Percentiles rank a stretch among this genome's conserved stretches.
Conservation (phyloP, 2,888 invertebrate genomes). For the Pimpla rufipes region DNA sequence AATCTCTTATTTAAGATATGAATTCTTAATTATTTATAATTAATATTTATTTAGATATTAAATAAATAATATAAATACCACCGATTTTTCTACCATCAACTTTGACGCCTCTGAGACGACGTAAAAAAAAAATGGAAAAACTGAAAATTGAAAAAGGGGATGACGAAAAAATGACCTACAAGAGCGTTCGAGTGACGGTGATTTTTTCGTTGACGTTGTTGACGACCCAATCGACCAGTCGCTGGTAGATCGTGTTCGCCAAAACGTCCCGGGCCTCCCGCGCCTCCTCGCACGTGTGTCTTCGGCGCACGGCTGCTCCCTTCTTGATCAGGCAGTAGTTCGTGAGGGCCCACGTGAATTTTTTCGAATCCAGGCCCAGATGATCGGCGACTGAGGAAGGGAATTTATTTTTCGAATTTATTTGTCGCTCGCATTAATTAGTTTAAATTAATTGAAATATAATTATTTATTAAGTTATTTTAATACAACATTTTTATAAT, state of each 20-base stretch:
- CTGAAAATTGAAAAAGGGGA: too few relatives aligned
- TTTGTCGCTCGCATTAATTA: background rate
- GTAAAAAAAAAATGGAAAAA: too few relatives aligned
- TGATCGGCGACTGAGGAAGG: conserved; percentile 88
- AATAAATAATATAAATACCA: too few relatives aligned
- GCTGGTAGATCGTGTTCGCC: conserved; percentile 93
- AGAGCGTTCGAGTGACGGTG: conserved; percentile 93
- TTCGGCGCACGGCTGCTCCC: conserved; percentile 89
- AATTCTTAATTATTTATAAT: conserved; percentile 52
- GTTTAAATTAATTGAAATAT: too few relatives aligned
- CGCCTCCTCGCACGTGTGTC: conserved; percentile 93
- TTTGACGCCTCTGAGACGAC: too few relatives aligned
- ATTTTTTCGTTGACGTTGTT: conserved; percentile 94
- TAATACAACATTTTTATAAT: too few relatives aligned
- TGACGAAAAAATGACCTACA: too few relatives aligned
- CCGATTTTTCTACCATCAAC: too few relatives aligned
- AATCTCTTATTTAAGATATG: conserved; percentile 32
- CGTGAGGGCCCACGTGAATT: conserved; percentile 94
- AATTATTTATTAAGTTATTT: too few relatives aligned
- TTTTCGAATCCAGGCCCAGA: conserved; percentile 92
- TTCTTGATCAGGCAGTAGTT: conserved; percentile 94
- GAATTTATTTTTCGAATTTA: background rate
- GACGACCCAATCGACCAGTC: conserved; percentile 95
- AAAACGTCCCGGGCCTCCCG: conserved; percentile 94
- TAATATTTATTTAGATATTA: too few relatives aligned